These are phyloP conservation scores for Meghimatium bilineatum DNA, from an alignment of 2,888 invertebrate genomes.

Conservation along the genomic window DNA sequence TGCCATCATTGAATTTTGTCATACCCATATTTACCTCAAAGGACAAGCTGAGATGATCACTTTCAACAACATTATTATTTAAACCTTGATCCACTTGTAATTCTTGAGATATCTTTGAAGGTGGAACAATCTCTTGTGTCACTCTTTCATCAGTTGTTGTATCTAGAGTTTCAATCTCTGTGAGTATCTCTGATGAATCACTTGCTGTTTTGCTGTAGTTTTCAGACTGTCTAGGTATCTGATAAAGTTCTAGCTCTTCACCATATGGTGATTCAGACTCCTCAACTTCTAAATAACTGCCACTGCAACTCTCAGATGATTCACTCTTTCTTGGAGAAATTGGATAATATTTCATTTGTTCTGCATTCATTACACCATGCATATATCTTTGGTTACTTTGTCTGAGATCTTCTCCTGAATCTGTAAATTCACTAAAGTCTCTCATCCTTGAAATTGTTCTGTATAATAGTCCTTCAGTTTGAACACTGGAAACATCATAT, in stretches of 20 bases:
- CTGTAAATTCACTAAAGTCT: slow-evolving; percentile 21
- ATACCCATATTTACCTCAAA: not conserved
- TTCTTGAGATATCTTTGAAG: slow-evolving; percentile 34
- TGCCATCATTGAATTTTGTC: not conserved
- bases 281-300: slow-evolving; percentile 38
- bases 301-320: slow-evolving; percentile 36
- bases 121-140: not conserved
- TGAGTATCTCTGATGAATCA: not conserved
- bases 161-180: not conserved
- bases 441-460: not conserved
- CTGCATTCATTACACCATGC: not conserved
- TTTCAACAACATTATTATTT: slow-evolving; percentile 51
- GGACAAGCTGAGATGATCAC: not conserved
- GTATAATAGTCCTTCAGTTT: not conserved
- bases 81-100: slow-evolving; percentile 61
- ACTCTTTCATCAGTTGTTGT: not conserved
- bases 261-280: slow-evolving; percentile 49
- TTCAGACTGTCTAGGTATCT: slow-evolving; percentile 37
- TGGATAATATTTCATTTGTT: not conserved
- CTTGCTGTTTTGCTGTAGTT: slow-evolving; percentile 46
- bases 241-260: slow-evolving; percentile 27
- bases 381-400: not conserved
- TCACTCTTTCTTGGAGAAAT: slow-evolving; percentile 23
- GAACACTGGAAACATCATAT: not conserved
- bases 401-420: not conserved